Base-by-base conservation (phyloP, 2,113 vertebrate species). In the Edolisoma coerulescens region DNA sequence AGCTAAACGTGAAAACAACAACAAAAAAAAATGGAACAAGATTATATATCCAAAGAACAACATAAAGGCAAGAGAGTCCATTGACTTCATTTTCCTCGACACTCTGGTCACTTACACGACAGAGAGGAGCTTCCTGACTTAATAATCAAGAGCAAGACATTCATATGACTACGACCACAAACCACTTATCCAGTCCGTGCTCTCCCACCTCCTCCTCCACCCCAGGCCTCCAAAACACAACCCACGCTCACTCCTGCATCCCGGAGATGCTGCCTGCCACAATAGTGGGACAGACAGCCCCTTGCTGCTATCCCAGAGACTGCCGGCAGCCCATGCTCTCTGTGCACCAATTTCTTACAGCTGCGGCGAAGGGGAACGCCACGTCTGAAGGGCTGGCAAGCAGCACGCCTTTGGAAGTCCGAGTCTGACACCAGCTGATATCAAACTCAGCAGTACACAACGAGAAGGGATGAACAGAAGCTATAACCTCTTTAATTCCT, bases 401-500 rank as follows among this genome's bases (percentile, higher is more conserved):
- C 47, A 4, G 32, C 9, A 10, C 8, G 35, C 32, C 0, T 54
- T 32, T 11, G 14, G 1, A 22, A 74, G 19, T 7, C 83, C 1
- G 35, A 49, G 86, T 7, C n/a, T 14, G 71, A 69, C 82, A 49
- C 6, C 63, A 65, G 92, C 54, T 17, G 53, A 24, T 12, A 21
- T 0, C 35, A 3, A 37, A 1, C 10, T 13, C 12, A 26, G 49
- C 45, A 69, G 41, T 5, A 4, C 5, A 13, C 18, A 15, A 10
- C 6, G 20, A 64, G 23, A 42, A 47, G 44, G 1, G 49, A 53
- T 6, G 21, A 27, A 26, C 5, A 24, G 6, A 35, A 69, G 42
- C n/a, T 33, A 27, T 4, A 35, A 33, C 22, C 35, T 59, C 37
- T 3, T 45, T 4, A 45, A 60, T 14, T 42, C 37, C 50, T 16